phyloP scores from a whole-genome alignment of 64 coral and sea anemone genomes.

The Montipora capricornis region DNA sequence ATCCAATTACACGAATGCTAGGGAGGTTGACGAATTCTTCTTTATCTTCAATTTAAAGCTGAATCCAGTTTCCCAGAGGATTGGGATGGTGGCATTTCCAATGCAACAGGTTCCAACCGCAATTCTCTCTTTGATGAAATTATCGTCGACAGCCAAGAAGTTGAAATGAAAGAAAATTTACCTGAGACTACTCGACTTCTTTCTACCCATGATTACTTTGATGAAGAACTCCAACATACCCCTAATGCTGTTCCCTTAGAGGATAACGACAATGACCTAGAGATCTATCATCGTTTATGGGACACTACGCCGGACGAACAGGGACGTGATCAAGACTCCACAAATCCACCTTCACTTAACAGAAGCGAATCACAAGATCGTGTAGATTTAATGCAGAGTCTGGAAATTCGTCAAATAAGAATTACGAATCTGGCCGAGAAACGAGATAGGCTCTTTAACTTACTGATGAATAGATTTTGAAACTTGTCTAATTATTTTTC shows the following conservation, averaged over 20 bases:
- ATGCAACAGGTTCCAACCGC: not conserved
- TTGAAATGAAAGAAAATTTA: not conserved
- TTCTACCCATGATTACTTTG: not conserved
- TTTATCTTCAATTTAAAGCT: not conserved
- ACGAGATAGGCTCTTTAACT: slow-evolving; percentile 37
- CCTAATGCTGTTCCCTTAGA: not conserved
- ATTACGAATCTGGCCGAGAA: slow-evolving; percentile 17
- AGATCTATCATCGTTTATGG: not conserved
- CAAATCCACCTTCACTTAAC: not conserved
- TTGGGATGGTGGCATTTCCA: not conserved
- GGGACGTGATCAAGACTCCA: not conserved
- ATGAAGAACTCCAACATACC: not conserved
- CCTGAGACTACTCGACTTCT: not conserved
- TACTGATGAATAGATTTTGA: not conserved
- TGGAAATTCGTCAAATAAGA: slow-evolving; percentile 11
- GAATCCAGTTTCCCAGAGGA: not conserved
- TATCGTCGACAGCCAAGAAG: not conserved
- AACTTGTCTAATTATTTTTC: not conserved
- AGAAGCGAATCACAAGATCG: not conserved
- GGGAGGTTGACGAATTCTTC: not conserved
- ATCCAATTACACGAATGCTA: too few species aligned
- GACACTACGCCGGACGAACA: not conserved
- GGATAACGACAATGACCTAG: not conserved
- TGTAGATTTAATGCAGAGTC: slow-evolving; percentile 27
- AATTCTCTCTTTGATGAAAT: not conserved